phyloP scores from a whole-genome alignment of 2,797 vertebrate genomes.

The Sebastes minor region DNA sequence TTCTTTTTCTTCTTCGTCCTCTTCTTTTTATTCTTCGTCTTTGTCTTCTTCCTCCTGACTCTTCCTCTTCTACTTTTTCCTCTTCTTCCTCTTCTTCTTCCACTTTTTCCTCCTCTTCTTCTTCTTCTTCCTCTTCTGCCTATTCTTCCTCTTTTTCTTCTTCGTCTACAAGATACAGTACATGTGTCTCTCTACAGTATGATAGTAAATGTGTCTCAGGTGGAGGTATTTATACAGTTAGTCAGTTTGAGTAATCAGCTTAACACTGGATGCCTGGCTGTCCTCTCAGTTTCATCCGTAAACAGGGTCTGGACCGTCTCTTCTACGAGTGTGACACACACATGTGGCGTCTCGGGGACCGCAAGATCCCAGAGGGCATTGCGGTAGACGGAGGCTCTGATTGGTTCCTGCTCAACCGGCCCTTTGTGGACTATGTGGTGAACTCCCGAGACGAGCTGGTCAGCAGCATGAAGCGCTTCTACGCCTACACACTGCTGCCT shows the following conservation, averaged over 20 bases:
- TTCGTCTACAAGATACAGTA: not conserved
- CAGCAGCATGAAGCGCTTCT: slow-evolving; percentile 93
- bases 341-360: slow-evolving; percentile 98
- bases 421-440: slow-evolving; percentile 94
- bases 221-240: not conserved
- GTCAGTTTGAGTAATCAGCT: not conserved
- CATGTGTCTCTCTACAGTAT: not conserved
- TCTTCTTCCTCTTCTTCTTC: too few species aligned
- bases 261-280: not conserved
- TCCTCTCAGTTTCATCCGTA: slow-evolving; percentile 91
- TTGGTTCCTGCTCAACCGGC: slow-evolving; percentile 95
- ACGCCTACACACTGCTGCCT: slow-evolving; percentile 93
- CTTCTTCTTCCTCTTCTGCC: too few species aligned
- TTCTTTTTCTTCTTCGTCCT: accelerated
- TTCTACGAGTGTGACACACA: slow-evolving; percentile 96
- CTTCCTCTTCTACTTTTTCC: too few species aligned
- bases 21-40: too few species aligned
- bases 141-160: too few species aligned
- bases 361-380: slow-evolving; percentile 94
- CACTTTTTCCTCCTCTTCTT: too few species aligned
- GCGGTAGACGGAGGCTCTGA: slow-evolving; percentile 95
- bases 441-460: slow-evolving; percentile 91
- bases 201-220: not conserved
- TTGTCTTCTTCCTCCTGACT: too few species aligned
- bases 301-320: slow-evolving; percentile 95